phyloP scores from a whole-genome alignment of 2,113 vertebrate genomes.

The Heterochromis multidens region DNA sequence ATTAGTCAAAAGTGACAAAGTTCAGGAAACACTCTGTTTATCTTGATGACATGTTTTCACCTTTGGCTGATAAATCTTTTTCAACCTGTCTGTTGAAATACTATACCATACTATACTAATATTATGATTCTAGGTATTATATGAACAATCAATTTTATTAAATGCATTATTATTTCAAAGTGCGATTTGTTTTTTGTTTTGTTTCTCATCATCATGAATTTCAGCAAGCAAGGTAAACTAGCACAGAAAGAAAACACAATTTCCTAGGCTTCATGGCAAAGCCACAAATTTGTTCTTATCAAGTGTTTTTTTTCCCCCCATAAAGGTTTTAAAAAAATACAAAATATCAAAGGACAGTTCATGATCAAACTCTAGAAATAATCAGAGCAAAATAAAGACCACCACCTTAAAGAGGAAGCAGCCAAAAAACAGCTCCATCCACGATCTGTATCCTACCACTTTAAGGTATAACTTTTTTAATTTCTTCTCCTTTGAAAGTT shows the following conservation, averaged over 20 bases:
- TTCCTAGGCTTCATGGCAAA: not conserved
- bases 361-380: not conserved
- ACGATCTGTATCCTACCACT: not conserved
- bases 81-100: not conserved
- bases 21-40: not conserved
- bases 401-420: not conserved
- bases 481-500: not conserved
- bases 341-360: no score
- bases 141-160: not conserved
- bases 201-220: fast-evolving
- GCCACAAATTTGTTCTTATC: not conserved
- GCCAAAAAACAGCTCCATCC: not conserved
- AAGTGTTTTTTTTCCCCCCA: not conserved
- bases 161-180: no score
- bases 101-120: not conserved
- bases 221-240: not conserved
- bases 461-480: not conserved
- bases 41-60: not conserved
- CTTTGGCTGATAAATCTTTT: not conserved
- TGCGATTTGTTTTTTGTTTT: no score
- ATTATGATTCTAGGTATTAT: not conserved
- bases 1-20: not conserved
- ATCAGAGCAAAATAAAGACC: not conserved
- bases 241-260: not conserved
- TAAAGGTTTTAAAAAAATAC: no score